Evolutionary conservation across 1,140 invertebrate species (phyloP).

Genomic region (Globodera ellingtonae): DNA sequence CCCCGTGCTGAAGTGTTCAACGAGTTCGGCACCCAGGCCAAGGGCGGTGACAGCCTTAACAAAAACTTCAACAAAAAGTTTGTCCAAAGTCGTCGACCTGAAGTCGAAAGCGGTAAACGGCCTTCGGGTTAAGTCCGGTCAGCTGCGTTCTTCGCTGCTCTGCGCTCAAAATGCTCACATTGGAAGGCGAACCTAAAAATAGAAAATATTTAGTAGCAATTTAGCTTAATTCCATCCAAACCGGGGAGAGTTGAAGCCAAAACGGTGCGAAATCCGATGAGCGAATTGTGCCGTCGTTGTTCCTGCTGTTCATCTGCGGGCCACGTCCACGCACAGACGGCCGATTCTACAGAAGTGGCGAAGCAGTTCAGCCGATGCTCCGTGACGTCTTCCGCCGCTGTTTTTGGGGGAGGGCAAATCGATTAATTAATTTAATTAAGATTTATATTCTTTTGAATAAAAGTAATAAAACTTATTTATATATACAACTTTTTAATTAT

Average conservation of each 20-base stretch:
- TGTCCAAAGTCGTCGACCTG: not conserved
- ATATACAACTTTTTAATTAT: too few species aligned
- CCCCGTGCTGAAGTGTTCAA: constrained; percentile 25
- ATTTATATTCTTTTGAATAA: too few species aligned
- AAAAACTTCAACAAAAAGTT: not conserved
- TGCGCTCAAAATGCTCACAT: constrained; percentile 26
- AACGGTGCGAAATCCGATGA: constrained; percentile 26
- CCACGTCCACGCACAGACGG: constrained; percentile 33
- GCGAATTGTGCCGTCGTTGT: not conserved
- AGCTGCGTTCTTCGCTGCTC: constrained; percentile 13
- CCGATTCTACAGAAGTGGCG: constrained; percentile 9
- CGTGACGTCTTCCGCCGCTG: not conserved
- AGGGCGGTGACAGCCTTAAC: constrained; percentile 29
- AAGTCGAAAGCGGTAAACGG: constrained; percentile 17
- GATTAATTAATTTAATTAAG: not conserved
- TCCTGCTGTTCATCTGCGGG: not conserved
- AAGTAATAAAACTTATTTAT: too few species aligned
- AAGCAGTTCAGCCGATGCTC: constrained; percentile 16
- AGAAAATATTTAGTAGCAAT: too few species aligned
- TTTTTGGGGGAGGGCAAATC: not conserved
- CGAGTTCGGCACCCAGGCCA: constrained; percentile 29
- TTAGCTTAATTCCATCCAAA: not conserved
- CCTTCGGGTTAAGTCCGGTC: constrained; percentile 4
- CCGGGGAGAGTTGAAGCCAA: constrained; percentile 15
- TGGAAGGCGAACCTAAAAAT: constrained; percentile 23